Evolutionary conservation across 2,113 vertebrate species (phyloP).

Genomic region (Zonotrichia leucophrys): DNA sequence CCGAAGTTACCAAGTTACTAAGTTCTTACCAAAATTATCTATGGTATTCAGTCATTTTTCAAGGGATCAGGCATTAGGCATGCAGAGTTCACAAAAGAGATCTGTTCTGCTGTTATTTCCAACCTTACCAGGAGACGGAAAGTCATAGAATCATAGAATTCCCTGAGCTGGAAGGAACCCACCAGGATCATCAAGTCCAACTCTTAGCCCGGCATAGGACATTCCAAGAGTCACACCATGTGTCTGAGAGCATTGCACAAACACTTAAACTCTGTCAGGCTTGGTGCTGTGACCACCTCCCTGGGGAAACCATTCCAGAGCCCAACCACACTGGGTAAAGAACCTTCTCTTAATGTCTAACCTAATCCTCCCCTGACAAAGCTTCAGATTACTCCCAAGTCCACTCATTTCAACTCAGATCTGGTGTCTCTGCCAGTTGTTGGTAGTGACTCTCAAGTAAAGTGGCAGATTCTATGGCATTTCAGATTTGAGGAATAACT

Average conservation of each 20-base stretch:
- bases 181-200: neutral
- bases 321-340: neutral
- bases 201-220: neutral
- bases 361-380: neutral
- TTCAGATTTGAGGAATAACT: neutral
- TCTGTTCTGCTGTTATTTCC: neutral
- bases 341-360: neutral
- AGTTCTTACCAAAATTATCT: neutral
- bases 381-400: neutral
- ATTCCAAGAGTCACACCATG: neutral
- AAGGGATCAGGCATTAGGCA: neutral
- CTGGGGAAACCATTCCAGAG: neutral
- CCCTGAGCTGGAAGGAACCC: neutral
- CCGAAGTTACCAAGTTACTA: neutral
- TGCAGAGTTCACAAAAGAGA: neutral
- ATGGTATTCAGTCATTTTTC: neutral
- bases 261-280: neutral
- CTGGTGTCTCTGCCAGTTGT: neutral
- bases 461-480: neutral
- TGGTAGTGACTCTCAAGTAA: neutral
- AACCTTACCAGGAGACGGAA: neutral
- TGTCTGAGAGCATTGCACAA: neutral
- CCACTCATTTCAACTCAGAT: neutral
- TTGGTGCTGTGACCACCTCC: neutral
- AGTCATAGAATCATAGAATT: neutral